phyloP scores from a whole-genome alignment of 2,888 invertebrate species.

The Protodeltote pygarga region DNA sequence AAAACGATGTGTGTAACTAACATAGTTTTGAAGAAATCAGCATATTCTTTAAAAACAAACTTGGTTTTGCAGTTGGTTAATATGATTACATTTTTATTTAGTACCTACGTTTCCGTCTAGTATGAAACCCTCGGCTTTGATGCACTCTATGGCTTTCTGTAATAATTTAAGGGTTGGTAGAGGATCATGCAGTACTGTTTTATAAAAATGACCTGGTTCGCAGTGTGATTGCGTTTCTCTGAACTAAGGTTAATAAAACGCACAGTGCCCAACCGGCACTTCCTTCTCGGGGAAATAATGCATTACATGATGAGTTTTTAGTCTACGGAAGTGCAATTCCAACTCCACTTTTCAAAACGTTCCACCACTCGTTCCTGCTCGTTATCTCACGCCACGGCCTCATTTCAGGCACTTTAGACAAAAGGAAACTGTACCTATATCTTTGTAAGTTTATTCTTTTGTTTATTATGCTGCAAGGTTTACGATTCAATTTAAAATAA shows the following conservation, averaged over 20 bases:
- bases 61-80: too few relatives aligned
- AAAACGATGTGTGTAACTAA: too few relatives aligned
- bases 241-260: slow-evolving; percentile 70
- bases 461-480: slow-evolving; percentile 20
- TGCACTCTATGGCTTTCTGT: too few relatives aligned
- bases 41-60: too few relatives aligned
- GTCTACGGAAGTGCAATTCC: slow-evolving; percentile 53
- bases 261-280: slow-evolving; percentile 53
- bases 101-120: too few relatives aligned
- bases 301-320: slow-evolving; percentile 57
- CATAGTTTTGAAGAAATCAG: too few relatives aligned
- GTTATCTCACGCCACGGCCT: slow-evolving; percentile 79
- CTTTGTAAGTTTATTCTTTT: slow-evolving; percentile 68
- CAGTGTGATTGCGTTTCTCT: slow-evolving; percentile 61
- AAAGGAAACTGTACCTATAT: slow-evolving; percentile 71
- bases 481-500: slow-evolving; percentile 25
- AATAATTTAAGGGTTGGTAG: not conserved
- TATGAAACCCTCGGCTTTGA: too few relatives aligned
- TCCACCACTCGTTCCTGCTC: slow-evolving; percentile 70
- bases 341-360: slow-evolving; percentile 57
- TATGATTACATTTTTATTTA: too few relatives aligned
- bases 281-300: slow-evolving; percentile 55
- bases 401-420: slow-evolving; percentile 74
- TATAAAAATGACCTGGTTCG: slow-evolving; percentile 64
- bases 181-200: slow-evolving; percentile 55